Base-by-base conservation (phyloP, 2,888 invertebrate genomes). In the Bellardia pandia region DNA sequence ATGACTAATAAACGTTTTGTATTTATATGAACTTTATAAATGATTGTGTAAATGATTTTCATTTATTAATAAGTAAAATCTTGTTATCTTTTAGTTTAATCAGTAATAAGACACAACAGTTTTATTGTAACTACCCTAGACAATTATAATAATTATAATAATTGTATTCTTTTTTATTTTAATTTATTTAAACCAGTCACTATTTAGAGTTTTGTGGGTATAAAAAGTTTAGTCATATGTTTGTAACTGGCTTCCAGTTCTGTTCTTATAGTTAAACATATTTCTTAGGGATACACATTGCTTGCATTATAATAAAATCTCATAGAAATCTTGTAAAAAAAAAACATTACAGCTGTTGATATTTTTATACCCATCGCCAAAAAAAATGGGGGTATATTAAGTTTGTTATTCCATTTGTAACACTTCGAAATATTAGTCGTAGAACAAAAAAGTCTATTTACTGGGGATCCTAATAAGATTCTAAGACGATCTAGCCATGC, bases 31-130 rank as follows among this genome's bases (percentile, higher is more conserved):
- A 40, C 62, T 64, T 64, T 64, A 8, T 37, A n/a, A 37, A 33
- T 2, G 13, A n/a, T 8, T 33, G n/a, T 14, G 33, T 14, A 37
- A 5, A 11, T 33, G 14, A 13, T 14, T 58, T 58, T 40, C 23
- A 42, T 23, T 11, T 4, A 16, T 45, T 1, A 14, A 33, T 33
- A 74, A 14, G 8, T 53, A 74, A 60, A 74, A 45, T 74, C 9
- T 16, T 42, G 14, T 74, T 30, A 74, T 42, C 72, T 58, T 23
- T 74, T 42, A 14, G 42, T 58, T 42, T 1, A 74, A 58, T 74
- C 45, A 40, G 11, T 16, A 40, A 40, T 16, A 16, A n/a, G 7
- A n/a, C 37, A 62, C 37, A 62, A 62, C 0, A 23, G 9, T 33
- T 60, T 37, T 33, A 37, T n/a, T 14, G 14, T 60, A 37, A 60